Evolutionary conservation across 2,113 vertebrate species (phyloP), one percentile per base, ranked within the genome.

Genomic region (Lipophrys pholis): DNA sequence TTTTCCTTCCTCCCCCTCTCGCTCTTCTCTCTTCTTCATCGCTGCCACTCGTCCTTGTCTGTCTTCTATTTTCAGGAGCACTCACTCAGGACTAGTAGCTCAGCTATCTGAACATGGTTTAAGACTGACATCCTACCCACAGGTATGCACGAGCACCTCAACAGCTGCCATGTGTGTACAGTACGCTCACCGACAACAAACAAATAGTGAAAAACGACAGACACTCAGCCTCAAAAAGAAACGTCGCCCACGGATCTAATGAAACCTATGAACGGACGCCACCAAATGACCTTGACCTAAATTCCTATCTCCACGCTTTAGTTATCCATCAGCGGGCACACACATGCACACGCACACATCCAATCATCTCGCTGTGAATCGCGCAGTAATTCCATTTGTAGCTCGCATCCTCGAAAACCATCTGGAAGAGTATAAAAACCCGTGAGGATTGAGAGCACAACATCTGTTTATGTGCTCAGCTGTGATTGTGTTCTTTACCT

Each of bases 11-110:
- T 50, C 56, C 16, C 9, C 38, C 8, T 50, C 45, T 15, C 8
- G 15, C 51, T 84, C 45, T 76, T 64, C 42, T 48, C 7, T 17
- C 15, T 49, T 48, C 45, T 48, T 45, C 75, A 62, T 84, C 73
- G 36, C 66, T 70, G 48, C 46, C 61, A 49, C 72, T 69, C 68
- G 82, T 36, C 12, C 58, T n/a, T 12, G 11, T 59, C 59, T 48
- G 12, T 54, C 60, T 41, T 85, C 89, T 90, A 90, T 92, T 90
- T 91, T 89, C 69, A 84, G 91, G 68, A 84, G 60, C 83, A 83
- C 86, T 90, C 66, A 87, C 82, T 89, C 86, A 87, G 86, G 83
- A 77, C 64, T 14, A 68, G 74, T 60, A 52, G 72, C 45, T 83
- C 76, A 39, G 57, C 59, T 67, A 45, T 3, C 61, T 63, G 10